Conservation (phyloP, 2,797 vertebrate species). For the Enteromius argenteus region DNA sequence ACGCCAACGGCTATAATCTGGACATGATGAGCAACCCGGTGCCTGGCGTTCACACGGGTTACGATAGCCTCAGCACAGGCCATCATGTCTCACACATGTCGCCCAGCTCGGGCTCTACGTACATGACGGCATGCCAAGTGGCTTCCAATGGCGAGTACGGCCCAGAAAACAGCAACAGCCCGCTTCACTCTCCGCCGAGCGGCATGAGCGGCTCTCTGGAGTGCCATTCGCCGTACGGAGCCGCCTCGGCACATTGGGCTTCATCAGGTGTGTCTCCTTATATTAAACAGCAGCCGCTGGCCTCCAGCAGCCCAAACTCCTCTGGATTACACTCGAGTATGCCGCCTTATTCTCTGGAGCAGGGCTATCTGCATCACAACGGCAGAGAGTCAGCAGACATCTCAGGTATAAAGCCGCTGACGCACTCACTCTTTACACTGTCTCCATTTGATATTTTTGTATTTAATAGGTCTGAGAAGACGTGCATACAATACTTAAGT, state of each 20-base stretch:
- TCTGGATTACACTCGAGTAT: conserved; percentile 85
- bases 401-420: conserved; percentile 81
- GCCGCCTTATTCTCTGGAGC: conserved; percentile 90
- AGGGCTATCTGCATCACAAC: conserved; percentile 90
- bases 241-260: conserved; percentile 88
- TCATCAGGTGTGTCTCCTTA: conserved; percentile 87
- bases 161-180: conserved; percentile 89
- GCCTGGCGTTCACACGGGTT: conserved; percentile 80
- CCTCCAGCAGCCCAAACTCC: conserved; percentile 79
- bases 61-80: conserved; percentile 83
- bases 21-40: conserved; percentile 87
- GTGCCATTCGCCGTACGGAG: conserved; percentile 87
- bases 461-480: not conserved
- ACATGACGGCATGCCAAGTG: conserved; percentile 90
- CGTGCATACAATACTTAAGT: not conserved
- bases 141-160: conserved; percentile 85
- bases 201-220: conserved; percentile 88
- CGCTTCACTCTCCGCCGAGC: conserved; percentile 86
- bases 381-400: conserved; percentile 85
- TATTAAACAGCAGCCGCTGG: conserved; percentile 89
- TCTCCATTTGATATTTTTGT: not conserved
- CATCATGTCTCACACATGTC: conserved; percentile 90
- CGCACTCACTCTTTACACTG: not conserved
- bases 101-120: conserved; percentile 88
- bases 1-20: conserved; percentile 87